Base-by-base conservation (phyloP, 2,888 invertebrate genomes). In the Dermolepida albohirtum region DNA sequence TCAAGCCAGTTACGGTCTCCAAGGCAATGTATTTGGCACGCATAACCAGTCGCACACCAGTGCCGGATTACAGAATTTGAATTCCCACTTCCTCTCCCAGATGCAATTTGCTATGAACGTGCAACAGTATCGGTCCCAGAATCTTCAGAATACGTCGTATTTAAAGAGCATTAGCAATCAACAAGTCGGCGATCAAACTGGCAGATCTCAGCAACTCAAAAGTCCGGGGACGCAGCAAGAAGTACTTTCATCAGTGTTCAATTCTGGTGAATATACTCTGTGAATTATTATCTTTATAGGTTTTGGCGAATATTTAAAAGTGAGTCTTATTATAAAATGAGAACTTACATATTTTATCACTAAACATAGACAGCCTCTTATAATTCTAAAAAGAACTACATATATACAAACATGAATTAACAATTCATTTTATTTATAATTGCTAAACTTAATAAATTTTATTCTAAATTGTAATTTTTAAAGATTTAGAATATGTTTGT, bases 31-130 rank as follows among this genome's bases (percentile, higher is more conserved):
- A 40, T 84, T 84, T 70, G 83, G 84, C 16, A 81, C 81, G 14
- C 83, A 82, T 69, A 83, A 78, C 71, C 84, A 84, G 71, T 81
- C 82, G 17, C 84, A 84, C 72, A 82, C 80, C 22, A 83, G 80
- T 75, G 85, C 86, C 4, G 85, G 85, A 66, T 78, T 87, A 71
- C 87, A 87, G 74, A 86, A 84, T 72, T 84, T 80, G 70, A 79
- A 81, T 54, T 88, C 88, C 6, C 88, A 87, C 75, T 89, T 88
- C 76, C 80, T 89, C 71, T 87, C 88, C 0, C 88, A 90, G 69
- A 86, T 90, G 69, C 87, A 91, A 76, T 88, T 87, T 81, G 89
- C 89, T 64, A 88, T 88, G 17, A 89, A 89, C 67, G 80, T 84
- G 40, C 87, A 87, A 6, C 90, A 89, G 80, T 89, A 86, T 81